Evolutionary conservation across 2,797 vertebrate genomes (phyloP).

Genomic region (Halcyon leucocephala): DNA sequence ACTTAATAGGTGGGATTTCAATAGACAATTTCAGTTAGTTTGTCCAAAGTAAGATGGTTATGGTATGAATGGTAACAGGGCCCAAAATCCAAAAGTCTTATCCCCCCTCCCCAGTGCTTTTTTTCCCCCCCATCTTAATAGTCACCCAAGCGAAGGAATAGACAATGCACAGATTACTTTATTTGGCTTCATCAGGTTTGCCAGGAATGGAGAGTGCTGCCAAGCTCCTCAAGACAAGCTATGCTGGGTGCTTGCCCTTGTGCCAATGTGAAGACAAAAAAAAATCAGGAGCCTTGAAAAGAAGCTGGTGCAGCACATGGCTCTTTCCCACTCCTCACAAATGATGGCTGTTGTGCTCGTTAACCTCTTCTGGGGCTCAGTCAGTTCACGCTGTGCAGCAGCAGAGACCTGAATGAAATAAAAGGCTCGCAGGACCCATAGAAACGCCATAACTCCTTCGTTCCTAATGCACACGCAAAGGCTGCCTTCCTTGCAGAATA

Average conservation of each 20-base stretch:
- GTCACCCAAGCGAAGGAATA: slow-evolving; percentile 44
- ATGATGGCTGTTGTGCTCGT: slow-evolving; percentile 90
- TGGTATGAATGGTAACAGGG: background rate
- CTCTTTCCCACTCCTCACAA: slow-evolving; percentile 97
- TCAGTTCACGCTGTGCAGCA: slow-evolving; percentile 87
- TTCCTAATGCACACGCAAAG: slow-evolving; percentile 46
- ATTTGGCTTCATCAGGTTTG: slow-evolving; percentile 24
- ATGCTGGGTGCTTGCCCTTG: slow-evolving; percentile 74
- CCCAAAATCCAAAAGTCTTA: background rate
- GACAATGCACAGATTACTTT: slow-evolving; percentile 61
- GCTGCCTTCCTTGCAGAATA: slow-evolving; percentile 53
- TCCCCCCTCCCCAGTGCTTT: background rate
- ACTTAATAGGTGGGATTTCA: slow-evolving; percentile 60
- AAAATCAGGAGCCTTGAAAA: slow-evolving; percentile 72
- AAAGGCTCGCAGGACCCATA: slow-evolving; percentile 80
- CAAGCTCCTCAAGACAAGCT: slow-evolving; percentile 69
- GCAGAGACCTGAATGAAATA: slow-evolving; percentile 79
- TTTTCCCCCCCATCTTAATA: slow-evolving; percentile 8
- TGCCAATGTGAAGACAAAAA: slow-evolving; percentile 75
- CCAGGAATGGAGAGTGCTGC: slow-evolving; percentile 56
- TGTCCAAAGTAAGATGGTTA: slow-evolving; percentile 31
- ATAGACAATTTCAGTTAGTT: slow-evolving; percentile 38
- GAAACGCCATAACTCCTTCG: slow-evolving; percentile 67
- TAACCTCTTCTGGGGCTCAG: slow-evolving; percentile 88
- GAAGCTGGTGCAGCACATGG: slow-evolving; percentile 89